Evolutionary conservation across 1,140 invertebrate species (phyloP), one percentile per base, ranked within the genome.

Genomic region (Lepidurus apus): DNA sequence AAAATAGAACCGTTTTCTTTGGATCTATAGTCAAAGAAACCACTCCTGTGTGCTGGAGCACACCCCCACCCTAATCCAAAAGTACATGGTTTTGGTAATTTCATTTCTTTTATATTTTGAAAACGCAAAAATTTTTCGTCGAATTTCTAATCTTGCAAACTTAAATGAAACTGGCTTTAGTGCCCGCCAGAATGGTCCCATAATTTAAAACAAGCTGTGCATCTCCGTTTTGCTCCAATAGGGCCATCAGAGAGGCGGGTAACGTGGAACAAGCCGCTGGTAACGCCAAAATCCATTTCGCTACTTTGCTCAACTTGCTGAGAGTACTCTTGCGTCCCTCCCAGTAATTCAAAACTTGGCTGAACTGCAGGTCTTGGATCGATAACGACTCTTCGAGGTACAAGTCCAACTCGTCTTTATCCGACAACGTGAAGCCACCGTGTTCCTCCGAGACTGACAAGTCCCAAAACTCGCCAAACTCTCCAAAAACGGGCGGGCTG

Each of bases 301-400:
- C 78, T 44, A 79, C 26, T 24, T 74, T 74, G 42, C 73, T 75
- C 74, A 79, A 45, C 17, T 47, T 74, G 42, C 42, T 74, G 7
- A 79, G 75, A 17, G 75, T 74, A 11, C 43, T 42, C 11, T 45
- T 42, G 6, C 78, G 73, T 17, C 75, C 43, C 34, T 79, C 75
- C 78, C 78, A 79, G 24, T 79, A 79, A 17, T 75, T 45, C 42
- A 79, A 45, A 9, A 79, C 78, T 42, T 79, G 74, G 9, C 43
- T 75, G 34, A 79, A 74, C n/a, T 79, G 44, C 78, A 79, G 24
- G 47, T 79, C 78, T 17, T 79, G 78, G 13, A 44, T 74, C 17
- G 73, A 75, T 21, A 79, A 44, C 53, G 44, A 75, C 78, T 79
- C 78, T 34, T 79, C 78, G 24, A 79, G 42, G 73, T 79, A 79